These are phyloP conservation scores for Labeo calbasu DNA, from an alignment of 2,797 vertebrate genomes.

Conservation along the genomic window DNA sequence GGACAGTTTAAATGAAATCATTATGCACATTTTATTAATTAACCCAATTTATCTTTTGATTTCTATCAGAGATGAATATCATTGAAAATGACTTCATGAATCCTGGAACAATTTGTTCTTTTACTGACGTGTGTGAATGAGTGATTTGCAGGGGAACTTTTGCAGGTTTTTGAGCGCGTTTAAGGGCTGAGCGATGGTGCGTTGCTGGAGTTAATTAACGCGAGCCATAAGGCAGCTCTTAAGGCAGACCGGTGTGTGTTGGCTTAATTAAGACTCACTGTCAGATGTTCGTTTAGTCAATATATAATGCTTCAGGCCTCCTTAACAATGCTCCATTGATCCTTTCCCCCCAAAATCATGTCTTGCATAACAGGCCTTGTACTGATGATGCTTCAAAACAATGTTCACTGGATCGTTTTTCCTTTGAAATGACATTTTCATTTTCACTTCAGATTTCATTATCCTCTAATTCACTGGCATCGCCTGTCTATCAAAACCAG, in stretches of 20 bases:
- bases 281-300: slow-evolving; percentile 71
- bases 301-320: slow-evolving; percentile 62
- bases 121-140: slow-evolving; percentile 50
- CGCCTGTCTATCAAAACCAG: slow-evolving; percentile 37
- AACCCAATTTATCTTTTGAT: slow-evolving; percentile 63
- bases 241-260: slow-evolving; percentile 66
- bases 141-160: slow-evolving; percentile 56
- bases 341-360: slow-evolving; percentile 3
- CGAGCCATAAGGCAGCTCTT: slow-evolving; percentile 70
- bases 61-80: slow-evolving; percentile 61
- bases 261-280: slow-evolving; percentile 68
- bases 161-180: slow-evolving; percentile 61
- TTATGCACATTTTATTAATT: slow-evolving; percentile 62
- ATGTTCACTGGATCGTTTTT: slow-evolving; percentile 13
- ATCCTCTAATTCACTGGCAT: not conserved
- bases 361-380: slow-evolving; percentile 4
- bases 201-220: slow-evolving; percentile 70
- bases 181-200: slow-evolving; percentile 71
- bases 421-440: slow-evolving; percentile 17
- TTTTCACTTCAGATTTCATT: slow-evolving; percentile 31
- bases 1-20: slow-evolving; percentile 57
- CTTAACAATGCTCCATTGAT: slow-evolving; percentile 71
- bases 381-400: slow-evolving; percentile 13
- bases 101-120: slow-evolving; percentile 18
- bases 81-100: slow-evolving; percentile 52